Conservation (phyloP, 2,113 vertebrate genomes). For the Notarius lentiginosus region DNA sequence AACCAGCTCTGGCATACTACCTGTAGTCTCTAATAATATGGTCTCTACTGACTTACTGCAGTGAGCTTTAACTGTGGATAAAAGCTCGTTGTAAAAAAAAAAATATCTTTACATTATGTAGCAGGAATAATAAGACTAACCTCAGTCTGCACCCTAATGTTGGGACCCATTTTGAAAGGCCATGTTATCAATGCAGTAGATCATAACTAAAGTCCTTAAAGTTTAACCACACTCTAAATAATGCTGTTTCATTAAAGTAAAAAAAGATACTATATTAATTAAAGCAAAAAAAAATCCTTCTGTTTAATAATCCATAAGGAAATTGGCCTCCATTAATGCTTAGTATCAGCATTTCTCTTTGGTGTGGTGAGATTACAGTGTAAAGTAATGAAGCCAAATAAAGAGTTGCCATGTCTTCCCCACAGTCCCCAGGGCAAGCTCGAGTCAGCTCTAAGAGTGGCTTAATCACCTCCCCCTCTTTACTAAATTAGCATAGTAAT, state of each 20-base stretch:
- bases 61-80: neutral
- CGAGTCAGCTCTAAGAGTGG: slow-evolving; percentile 88
- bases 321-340: slow-evolving; percentile 66
- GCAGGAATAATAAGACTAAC: slow-evolving; percentile 4
- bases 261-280: slow-evolving; percentile 54
- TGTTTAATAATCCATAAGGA: slow-evolving; percentile 78
- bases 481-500: slow-evolving; percentile 99
- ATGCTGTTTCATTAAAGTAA: slow-evolving; percentile 54
- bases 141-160: neutral
- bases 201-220: slow-evolving; percentile 52
- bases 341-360: slow-evolving; percentile 82
- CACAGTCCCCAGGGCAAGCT: slow-evolving; percentile 84
- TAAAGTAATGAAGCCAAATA: slow-evolving; percentile 89
- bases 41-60: neutral
- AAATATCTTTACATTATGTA: slow-evolving; percentile 2
- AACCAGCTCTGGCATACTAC: neutral
- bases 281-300: slow-evolving; percentile 43
- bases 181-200: slow-evolving; percentile 41
- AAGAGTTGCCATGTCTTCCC: slow-evolving; percentile 78
- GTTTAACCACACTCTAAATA: slow-evolving; percentile 55
- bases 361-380: slow-evolving; percentile 82
- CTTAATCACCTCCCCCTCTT: slow-evolving; percentile 97
- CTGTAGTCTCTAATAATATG: neutral
- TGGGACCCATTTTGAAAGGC: slow-evolving; percentile 6
- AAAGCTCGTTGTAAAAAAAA: neutral